Conservation (phyloP, 2,113 vertebrate genomes). For the Pica pica region DNA sequence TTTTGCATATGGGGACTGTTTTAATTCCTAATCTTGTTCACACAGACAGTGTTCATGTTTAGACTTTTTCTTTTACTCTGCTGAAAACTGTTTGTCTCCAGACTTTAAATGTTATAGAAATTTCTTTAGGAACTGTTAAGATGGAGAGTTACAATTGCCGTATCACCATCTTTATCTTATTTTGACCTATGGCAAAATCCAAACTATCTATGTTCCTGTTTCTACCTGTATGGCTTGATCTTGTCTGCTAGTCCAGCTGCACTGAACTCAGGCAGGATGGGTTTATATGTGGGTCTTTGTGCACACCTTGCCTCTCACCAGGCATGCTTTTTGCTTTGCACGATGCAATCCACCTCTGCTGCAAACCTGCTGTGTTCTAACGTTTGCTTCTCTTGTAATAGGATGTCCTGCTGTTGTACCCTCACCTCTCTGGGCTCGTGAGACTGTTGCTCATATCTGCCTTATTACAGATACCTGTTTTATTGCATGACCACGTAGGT, state of each 20-base stretch:
- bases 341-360: not conserved
- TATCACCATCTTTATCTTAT: not conserved
- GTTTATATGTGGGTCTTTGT: not conserved
- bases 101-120: not conserved
- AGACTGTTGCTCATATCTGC: not conserved
- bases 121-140: not conserved
- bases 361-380: not conserved
- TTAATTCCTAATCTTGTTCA: not conserved
- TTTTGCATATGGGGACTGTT: not conserved
- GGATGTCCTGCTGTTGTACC: not conserved
- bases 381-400: not conserved
- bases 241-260: not conserved
- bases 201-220: not conserved
- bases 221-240: not conserved
- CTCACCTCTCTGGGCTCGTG: not conserved
- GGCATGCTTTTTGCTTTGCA: not conserved
- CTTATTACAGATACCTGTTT: not conserved
- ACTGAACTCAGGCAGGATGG: not conserved
- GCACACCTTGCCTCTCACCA: not conserved
- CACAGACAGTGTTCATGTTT: not conserved
- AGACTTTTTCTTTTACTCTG: not conserved
- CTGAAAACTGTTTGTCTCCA: not conserved
- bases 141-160: not conserved
- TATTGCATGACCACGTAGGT: not conserved
- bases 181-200: not conserved